Conservation (phyloP, 2,888 invertebrate genomes). For the Apotomis turbidana region DNA sequence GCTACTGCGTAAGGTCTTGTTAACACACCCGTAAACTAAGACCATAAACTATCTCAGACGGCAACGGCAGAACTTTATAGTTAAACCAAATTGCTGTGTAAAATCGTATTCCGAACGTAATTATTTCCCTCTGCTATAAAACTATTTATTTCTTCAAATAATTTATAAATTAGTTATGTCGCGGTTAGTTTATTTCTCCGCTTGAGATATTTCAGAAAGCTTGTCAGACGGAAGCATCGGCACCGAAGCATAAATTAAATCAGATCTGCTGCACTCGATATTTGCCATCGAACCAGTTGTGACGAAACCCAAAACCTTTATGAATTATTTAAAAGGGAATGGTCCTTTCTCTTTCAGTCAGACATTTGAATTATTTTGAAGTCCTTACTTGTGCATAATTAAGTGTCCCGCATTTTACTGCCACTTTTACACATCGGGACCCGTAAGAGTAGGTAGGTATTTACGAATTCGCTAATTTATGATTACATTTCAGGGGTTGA, state of each 20-base stretch:
- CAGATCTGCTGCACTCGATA: slow-evolving; percentile 56
- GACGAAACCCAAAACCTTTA: slow-evolving; percentile 65
- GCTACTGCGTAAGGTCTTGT: slow-evolving; percentile 50
- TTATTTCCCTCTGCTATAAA: slow-evolving; percentile 24
- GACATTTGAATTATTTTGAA: slow-evolving; percentile 77
- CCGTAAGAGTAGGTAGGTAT: slow-evolving; percentile 50
- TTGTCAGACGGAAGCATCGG: slow-evolving; percentile 51
- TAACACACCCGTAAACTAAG: slow-evolving; percentile 51
- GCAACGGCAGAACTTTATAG: slow-evolving; percentile 52
- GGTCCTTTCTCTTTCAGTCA: slow-evolving; percentile 63
- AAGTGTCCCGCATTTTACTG: slow-evolving; percentile 59
- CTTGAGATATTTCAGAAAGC: not conserved
- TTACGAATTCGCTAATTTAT: slow-evolving; percentile 53
- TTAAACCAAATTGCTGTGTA: slow-evolving; percentile 41
- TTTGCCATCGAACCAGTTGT: slow-evolving; percentile 60
- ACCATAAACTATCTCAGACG: slow-evolving; percentile 54
- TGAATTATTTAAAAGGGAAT: slow-evolving; percentile 75
- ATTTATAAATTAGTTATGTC: slow-evolving; percentile 2
- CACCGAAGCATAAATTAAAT: slow-evolving; percentile 61
- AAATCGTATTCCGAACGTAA: slow-evolving; percentile 30
- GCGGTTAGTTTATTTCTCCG: not conserved
- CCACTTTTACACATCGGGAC: slow-evolving; percentile 54
- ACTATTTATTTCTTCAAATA: slow-evolving; percentile 9
- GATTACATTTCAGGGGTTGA: slow-evolving; percentile 45
- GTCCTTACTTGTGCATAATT: slow-evolving; percentile 69